Evolutionary conservation across 2,888 invertebrate genomes (phyloP).

Genomic region (Phengaris arion): DNA sequence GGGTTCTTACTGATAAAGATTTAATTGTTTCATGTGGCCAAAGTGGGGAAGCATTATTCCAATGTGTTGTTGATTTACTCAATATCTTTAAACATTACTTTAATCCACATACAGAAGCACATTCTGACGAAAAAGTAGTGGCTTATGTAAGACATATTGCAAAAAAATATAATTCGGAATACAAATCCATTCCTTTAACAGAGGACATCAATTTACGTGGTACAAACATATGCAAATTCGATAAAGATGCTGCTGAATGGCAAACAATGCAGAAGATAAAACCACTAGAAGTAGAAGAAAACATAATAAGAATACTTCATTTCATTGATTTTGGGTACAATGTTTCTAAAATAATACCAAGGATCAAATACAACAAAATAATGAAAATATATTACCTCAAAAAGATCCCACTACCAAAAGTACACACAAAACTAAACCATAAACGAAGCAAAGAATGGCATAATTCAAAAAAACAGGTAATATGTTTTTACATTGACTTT

Average conservation of each 20-base stretch:
- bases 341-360: conserved; percentile 82
- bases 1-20: conserved; percentile 89
- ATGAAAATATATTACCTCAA: conserved; percentile 71
- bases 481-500: background rate
- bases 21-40: conserved; percentile 88
- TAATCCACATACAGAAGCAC: conserved; percentile 51
- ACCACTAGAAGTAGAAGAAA: conserved; percentile 83
- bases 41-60: conserved; percentile 88
- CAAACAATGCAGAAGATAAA: conserved; percentile 76
- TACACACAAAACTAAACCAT: conserved; percentile 62
- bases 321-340: conserved; percentile 90
- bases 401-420: conserved; percentile 56
- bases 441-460: conserved; percentile 71
- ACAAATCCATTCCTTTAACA: conserved; percentile 83
- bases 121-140: conserved; percentile 49
- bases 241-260: conserved; percentile 87
- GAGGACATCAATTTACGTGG: conserved; percentile 88
- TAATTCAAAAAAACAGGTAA: conserved; percentile 66
- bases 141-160: conserved; percentile 57
- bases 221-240: conserved; percentile 82
- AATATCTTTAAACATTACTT: conserved; percentile 89
- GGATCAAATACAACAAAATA: conserved; percentile 81
- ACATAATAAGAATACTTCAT: conserved; percentile 86
- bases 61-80: conserved; percentile 87
- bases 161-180: conserved; percentile 79